Conservation (phyloP, 2,113 vertebrate species). For the Lamprotornis superbus region DNA sequence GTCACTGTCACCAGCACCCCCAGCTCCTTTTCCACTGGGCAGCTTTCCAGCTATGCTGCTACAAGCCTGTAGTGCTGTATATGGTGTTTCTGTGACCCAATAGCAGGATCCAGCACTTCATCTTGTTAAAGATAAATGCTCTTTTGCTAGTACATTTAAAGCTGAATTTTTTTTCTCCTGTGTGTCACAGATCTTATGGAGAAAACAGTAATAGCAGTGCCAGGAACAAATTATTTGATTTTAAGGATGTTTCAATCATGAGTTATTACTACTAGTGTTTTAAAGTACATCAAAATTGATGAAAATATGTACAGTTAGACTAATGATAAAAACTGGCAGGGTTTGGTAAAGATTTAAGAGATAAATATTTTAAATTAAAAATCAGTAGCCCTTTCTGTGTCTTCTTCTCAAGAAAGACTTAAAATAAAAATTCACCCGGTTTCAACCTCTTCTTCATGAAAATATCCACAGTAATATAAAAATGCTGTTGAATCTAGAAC, state of each 20-base stretch:
- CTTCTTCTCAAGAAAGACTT: neutral
- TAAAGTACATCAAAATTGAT: neutral
- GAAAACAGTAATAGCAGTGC: neutral
- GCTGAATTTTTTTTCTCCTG: neutral
- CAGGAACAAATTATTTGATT: neutral
- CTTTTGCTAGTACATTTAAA: neutral
- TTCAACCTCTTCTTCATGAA: neutral
- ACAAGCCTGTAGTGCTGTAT: neutral
- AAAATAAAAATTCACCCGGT: neutral
- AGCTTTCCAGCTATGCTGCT: neutral
- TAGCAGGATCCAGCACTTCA: neutral
- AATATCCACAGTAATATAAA: neutral
- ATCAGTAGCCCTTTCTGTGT: neutral
- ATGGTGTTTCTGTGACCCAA: accelerated
- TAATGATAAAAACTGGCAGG: neutral
- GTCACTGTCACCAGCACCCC: accelerated
- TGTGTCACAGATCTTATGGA: neutral
- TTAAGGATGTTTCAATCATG: neutral
- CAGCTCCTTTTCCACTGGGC: accelerated
- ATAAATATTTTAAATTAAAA: neutral
- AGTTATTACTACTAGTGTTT: neutral
- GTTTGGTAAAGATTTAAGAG: neutral
- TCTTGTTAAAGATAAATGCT: neutral
- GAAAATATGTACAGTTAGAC: neutral
- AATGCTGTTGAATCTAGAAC: neutral